Conservation (phyloP, 2,113 vertebrate species). For the human region DNA sequence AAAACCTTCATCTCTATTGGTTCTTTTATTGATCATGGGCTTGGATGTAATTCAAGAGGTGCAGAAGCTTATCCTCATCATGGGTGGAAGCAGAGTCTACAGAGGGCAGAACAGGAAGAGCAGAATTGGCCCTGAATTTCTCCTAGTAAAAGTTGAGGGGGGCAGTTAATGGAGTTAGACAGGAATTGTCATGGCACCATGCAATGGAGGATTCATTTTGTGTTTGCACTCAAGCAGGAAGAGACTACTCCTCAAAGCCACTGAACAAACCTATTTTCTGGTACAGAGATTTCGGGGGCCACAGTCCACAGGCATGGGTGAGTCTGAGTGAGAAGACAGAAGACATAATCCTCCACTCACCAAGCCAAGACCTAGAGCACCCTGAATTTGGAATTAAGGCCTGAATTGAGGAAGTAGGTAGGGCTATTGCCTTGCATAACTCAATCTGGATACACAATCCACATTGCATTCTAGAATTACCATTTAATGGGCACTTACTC, state of each 20-base stretch:
- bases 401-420: neutral
- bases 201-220: neutral
- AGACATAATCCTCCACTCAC: neutral
- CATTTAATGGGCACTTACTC: neutral
- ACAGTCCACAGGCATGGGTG: neutral
- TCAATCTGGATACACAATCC: neutral
- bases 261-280: neutral
- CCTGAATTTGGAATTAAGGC: neutral
- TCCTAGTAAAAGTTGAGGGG: neutral
- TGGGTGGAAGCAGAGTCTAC: neutral
- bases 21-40: neutral
- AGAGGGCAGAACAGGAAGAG: neutral
- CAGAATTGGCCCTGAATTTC: neutral
- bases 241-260: neutral
- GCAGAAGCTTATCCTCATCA: neutral
- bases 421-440: no score
- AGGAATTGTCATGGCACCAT: neutral
- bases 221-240: neutral
- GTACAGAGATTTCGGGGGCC: neutral
- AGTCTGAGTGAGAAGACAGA: neutral
- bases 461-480: neutral
- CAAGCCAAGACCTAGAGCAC: neutral
- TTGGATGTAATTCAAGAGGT: neutral
- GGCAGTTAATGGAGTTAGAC: neutral
- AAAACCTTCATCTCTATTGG: neutral